Evolutionary conservation across 2,113 vertebrate genomes (phyloP).

Genomic region (Nerophis lumbriciformis): DNA sequence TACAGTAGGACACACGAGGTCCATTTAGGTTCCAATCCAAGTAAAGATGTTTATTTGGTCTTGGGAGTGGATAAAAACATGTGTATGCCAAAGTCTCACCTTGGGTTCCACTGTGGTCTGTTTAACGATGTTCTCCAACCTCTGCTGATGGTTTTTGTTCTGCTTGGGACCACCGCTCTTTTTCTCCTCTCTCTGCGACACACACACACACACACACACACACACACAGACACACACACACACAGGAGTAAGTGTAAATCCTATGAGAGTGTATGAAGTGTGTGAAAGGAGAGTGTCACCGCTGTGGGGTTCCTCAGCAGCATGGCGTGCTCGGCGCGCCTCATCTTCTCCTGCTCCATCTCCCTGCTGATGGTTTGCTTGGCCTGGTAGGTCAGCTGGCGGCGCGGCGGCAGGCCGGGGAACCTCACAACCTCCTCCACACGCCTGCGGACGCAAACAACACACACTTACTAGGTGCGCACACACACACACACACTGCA

Average conservation of each 20-base stretch:
- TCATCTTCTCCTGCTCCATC: conserved; percentile 92
- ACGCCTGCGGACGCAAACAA: conserved; percentile 63
- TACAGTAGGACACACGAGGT: no score
- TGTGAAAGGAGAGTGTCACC: conserved; percentile 54
- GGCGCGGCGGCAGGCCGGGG: conserved; percentile 77
- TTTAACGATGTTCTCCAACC: conserved; percentile 78
- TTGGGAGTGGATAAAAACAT: no score
- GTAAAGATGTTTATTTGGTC: no score
- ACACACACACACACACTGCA: conserved; percentile 38
- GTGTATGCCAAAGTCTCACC: conserved; percentile 64
- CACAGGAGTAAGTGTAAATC: background rate
- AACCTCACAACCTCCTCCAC: conserved; percentile 85
- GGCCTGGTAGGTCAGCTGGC: conserved; percentile 89
- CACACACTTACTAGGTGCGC: conserved; percentile 31
- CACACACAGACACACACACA: no score
- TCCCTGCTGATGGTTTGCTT: conserved; percentile 92
- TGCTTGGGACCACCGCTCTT: conserved; percentile 30
- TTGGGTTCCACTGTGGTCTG: conserved; percentile 71
- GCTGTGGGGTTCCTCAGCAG: conserved; percentile 46
- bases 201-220: background rate
- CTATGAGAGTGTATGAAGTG: background rate
- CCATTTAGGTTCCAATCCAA: no score
- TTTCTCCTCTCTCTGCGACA: conserved; percentile 33
- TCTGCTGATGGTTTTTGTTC: conserved; percentile 75
- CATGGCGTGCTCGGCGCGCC: conserved; percentile 76